These are phyloP conservation scores for Stenodema calcarata DNA, from an alignment of 2,888 invertebrate species.

Conservation along the genomic window DNA sequence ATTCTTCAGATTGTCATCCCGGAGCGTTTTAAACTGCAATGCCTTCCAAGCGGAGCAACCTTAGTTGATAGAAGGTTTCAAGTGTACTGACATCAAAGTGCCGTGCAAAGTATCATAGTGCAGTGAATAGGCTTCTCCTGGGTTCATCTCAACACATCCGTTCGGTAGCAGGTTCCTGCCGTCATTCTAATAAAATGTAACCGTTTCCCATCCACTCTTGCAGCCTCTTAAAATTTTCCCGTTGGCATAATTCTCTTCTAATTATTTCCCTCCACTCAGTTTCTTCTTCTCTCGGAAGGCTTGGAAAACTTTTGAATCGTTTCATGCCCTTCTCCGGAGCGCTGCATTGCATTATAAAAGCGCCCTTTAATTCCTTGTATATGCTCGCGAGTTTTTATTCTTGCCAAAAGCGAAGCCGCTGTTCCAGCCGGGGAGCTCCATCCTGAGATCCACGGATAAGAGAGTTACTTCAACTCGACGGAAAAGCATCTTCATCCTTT, in stretches of 20 bases:
- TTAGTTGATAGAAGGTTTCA: not conserved
- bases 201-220: not conserved
- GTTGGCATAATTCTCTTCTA: not conserved
- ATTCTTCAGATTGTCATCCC: too few relatives aligned
- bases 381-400: not conserved
- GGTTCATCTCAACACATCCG: not conserved
- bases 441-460: conserved; percentile 17
- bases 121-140: not conserved
- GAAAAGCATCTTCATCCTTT: conserved; percentile 35
- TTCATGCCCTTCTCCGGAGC: not conserved
- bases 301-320: not conserved
- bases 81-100: not conserved
- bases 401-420: not conserved
- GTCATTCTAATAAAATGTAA: not conserved
- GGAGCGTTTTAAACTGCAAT: too few relatives aligned
- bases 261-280: conserved; percentile 32
- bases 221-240: not conserved
- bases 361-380: conserved; percentile 18
- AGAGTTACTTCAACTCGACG: conserved; percentile 32
- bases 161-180: not conserved
- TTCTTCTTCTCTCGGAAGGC: not conserved
- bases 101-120: not conserved
- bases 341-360: not conserved
- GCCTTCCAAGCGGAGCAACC: not conserved
- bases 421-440: not conserved